phyloP scores from a whole-genome alignment of 2,888 invertebrate genomes.

The Machimus rusticus region DNA sequence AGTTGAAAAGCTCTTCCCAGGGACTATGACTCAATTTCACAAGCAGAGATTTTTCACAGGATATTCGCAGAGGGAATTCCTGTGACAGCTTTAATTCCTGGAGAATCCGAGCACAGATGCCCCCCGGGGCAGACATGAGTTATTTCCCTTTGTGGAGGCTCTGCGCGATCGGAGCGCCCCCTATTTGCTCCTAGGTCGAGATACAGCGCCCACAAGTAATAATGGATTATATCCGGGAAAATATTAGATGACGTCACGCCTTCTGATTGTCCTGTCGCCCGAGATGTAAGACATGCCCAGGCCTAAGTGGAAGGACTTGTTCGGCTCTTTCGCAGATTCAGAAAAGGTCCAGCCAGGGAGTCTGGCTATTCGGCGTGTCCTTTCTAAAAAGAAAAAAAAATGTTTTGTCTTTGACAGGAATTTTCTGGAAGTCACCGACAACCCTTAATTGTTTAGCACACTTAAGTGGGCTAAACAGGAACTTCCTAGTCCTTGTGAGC shows the following conservation, averaged over 20 bases:
- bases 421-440: not conserved
- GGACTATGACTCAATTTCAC: not conserved
- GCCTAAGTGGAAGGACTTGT: not conserved
- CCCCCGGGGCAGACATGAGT: not conserved
- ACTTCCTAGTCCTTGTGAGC: not conserved
- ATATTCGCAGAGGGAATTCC: not conserved
- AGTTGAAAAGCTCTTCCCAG: not conserved
- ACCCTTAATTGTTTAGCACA: not conserved
- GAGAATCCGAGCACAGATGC: not conserved
- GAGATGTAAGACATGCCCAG: not conserved
- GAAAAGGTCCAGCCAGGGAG: not conserved
- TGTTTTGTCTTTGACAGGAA: not conserved
- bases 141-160: not conserved
- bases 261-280: not conserved
- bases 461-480: not conserved
- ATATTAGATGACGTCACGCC: not conserved
- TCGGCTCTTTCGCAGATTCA: not conserved
- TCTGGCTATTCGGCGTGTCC: not conserved
- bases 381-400: not conserved
- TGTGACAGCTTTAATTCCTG: not conserved
- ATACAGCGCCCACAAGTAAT: not conserved
- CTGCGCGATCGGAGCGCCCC: not conserved
- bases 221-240: not conserved
- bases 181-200: not conserved
- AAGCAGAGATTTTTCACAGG: not conserved